phyloP scores from a whole-genome alignment of 2,797 vertebrate species.

The Eutrigla gurnardus region DNA sequence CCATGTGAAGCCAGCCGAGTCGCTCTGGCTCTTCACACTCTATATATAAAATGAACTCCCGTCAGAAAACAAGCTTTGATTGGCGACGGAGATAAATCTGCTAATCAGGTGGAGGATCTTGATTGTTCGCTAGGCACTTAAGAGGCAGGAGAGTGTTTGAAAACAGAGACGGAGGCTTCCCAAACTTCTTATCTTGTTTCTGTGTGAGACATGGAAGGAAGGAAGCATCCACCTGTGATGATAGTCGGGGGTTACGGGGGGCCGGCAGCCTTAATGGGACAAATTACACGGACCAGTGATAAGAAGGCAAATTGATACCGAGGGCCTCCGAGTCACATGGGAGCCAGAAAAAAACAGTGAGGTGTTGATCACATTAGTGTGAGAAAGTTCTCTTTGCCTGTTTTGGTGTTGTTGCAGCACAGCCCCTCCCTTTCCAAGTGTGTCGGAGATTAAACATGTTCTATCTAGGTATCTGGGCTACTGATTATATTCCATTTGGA shows the following conservation, averaged over 20 bases:
- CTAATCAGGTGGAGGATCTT: slow-evolving; percentile 51
- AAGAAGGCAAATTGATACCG: slow-evolving; percentile 31
- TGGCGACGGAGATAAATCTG: slow-evolving; percentile 65
- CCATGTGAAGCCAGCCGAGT: slow-evolving; percentile 13
- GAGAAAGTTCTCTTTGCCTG: no score
- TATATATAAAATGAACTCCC: slow-evolving; percentile 40
- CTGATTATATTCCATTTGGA: no score
- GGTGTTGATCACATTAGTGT: background rate
- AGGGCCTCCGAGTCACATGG: background rate
- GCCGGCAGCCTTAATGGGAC: slow-evolving; percentile 44
- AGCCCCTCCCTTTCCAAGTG: no score
- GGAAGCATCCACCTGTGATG: slow-evolving; percentile 59
- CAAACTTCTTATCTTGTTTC: slow-evolving; percentile 69
- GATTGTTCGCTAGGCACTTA: slow-evolving; percentile 63
- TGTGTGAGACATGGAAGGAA: slow-evolving; percentile 50
- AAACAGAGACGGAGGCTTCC: slow-evolving; percentile 58
- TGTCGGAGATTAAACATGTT: no score
- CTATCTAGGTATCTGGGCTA: no score
- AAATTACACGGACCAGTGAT: slow-evolving; percentile 53
- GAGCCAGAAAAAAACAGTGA: background rate
- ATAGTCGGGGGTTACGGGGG: slow-evolving; percentile 44
- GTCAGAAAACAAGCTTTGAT: slow-evolving; percentile 62
- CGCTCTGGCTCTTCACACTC: slow-evolving; percentile 5
- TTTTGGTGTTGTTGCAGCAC: no score
- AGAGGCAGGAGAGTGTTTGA: slow-evolving; percentile 65